These are phyloP conservation scores for Aramus guarauna DNA, from an alignment of 2,113 vertebrate species.

Conservation along the genomic window DNA sequence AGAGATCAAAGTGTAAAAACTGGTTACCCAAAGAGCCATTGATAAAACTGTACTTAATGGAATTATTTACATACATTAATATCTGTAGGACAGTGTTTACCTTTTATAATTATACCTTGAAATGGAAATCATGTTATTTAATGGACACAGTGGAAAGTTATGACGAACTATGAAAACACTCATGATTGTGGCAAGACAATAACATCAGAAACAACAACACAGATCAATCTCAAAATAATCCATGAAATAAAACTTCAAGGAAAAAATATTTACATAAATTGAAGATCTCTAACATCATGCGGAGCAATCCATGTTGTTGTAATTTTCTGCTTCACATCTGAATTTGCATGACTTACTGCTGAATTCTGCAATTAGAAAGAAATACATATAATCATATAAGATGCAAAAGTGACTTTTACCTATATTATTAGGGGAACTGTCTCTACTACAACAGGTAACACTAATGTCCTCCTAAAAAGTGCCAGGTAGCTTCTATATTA, in stretches of 20 bases:
- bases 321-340: conserved; percentile 38
- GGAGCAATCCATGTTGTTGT: conserved; percentile 74
- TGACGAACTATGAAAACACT: neutral
- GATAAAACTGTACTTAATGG: neutral
- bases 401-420: neutral
- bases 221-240: neutral
- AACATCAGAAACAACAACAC: neutral
- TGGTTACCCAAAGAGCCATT: neutral
- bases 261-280: conserved; percentile 74
- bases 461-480: neutral
- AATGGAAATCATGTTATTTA: neutral
- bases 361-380: conserved; percentile 69
- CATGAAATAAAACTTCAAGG: neutral
- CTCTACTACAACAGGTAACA: neutral
- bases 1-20: neutral
- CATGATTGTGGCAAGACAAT: neutral
- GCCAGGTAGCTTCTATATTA: neutral
- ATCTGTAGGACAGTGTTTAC: neutral
- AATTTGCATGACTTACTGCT: conserved; percentile 72
- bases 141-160: neutral
- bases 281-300: conserved; percentile 15
- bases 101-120: neutral
- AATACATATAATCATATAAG: neutral
- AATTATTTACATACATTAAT: neutral
- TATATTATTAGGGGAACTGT: neutral